phyloP scores from a whole-genome alignment of 2,888 invertebrate species.

The Cephus rjabovi region DNA sequence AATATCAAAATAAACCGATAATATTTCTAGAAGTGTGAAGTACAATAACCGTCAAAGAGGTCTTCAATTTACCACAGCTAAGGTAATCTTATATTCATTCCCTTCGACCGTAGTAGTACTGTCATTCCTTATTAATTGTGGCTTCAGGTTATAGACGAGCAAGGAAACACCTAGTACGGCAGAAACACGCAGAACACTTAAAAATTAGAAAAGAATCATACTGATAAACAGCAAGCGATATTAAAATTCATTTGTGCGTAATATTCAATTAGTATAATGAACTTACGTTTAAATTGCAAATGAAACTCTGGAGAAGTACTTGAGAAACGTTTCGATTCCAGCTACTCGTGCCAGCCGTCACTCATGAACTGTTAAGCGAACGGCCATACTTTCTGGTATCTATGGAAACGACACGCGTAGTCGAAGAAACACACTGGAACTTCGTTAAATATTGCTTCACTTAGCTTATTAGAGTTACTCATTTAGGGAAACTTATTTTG shows the following conservation, averaged over 20 bases:
- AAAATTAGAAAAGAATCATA: background rate
- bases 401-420: slow-evolving; percentile 46
- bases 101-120: background rate
- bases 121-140: background rate
- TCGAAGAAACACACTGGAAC: background rate
- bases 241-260: background rate
- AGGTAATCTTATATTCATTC: background rate
- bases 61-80: background rate
- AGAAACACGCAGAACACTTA: background rate
- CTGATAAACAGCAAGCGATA: background rate
- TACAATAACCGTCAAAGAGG: background rate
- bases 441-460: background rate
- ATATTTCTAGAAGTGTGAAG: background rate
- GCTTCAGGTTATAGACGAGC: background rate
- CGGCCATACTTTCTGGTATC: slow-evolving; percentile 50
- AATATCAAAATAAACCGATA: background rate
- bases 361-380: slow-evolving; percentile 48
- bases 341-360: slow-evolving; percentile 47
- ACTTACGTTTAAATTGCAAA: background rate
- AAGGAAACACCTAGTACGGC: background rate
- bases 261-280: background rate
- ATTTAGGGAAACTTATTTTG: background rate
- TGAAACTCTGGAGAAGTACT: background rate
- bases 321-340: slow-evolving; percentile 14
- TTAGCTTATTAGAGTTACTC: background rate